Evolutionary conservation across 1,140 invertebrate genomes (phyloP), one percentile per base, ranked within the genome.

Genomic region (Araneus ventricosus): DNA sequence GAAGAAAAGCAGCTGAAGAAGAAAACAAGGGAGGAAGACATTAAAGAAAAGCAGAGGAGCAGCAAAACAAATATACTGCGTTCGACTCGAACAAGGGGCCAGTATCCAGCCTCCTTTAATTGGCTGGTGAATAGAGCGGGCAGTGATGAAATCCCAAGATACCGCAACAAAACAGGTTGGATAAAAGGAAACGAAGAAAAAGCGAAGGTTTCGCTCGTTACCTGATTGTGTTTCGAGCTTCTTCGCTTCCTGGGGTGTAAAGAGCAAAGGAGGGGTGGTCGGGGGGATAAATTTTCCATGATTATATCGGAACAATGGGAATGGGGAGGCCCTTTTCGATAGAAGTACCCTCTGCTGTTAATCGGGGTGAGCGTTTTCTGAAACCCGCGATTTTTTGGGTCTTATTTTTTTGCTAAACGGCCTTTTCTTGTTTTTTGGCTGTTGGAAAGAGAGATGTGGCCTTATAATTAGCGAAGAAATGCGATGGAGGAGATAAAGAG

Each of bases 181-280:
- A 52, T 37, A 87, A 59, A 52, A 87, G 34, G 24, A 63, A 59
- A 45, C 10, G 24, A 87, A 87, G 52, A 37, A 52, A 52, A 84
- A 84, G 45, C 45, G 82, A 34, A 75, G 80, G 82, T 52, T 84
- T 84, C 37, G 82, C 88, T 90, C 41, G 88, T 79, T 90, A 90
- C 88, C 70, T 90, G 88, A 90, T 90, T 90, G 88, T 57, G 27
- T 57, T 90, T 90, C 88, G 10, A 80, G 70, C 61, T 88, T 70
- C 61, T 41, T 61, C 59, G 34, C 34, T 88, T 88, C 86, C 52
- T 45, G 24, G 7, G 17, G 86, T 88, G 86, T 88, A 88, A 88
- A 88, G 86, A 87, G 85, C 85, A 63, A 85, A 85, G 27, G 63
- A 27, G n/a, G 10, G 67, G 67, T 52, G 41, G 5, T 2, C 10